phyloP scores from a whole-genome alignment of 2,888 invertebrate genomes.

The Diabrotica balteata region DNA sequence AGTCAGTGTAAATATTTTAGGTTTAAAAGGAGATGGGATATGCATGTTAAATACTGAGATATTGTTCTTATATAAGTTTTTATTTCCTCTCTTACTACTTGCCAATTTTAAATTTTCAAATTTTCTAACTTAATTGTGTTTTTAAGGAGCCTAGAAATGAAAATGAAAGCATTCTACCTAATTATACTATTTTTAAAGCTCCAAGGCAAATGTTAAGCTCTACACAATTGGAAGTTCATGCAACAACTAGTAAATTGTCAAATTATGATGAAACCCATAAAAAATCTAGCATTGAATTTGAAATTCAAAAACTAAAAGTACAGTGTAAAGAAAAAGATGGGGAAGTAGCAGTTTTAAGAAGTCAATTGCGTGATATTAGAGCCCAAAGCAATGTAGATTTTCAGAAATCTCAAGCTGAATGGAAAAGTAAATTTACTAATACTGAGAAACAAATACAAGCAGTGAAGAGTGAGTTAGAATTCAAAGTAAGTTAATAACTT shows the following conservation, averaged over 20 bases:
- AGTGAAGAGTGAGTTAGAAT: conserved; percentile 65
- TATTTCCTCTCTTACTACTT: too few species aligned
- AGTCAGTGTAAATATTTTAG: too few species aligned
- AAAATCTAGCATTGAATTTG: conserved; percentile 22
- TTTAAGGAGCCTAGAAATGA: conserved; percentile 35
- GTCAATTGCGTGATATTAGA: conserved; percentile 63
- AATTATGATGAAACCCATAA: conserved; percentile 28
- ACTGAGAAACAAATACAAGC: conserved; percentile 61
- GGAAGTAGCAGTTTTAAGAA: conserved; percentile 65
- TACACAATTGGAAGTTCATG: conserved; percentile 31
- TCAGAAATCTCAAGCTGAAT: conserved; percentile 61
- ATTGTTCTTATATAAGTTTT: too few species aligned
- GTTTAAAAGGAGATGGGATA: too few species aligned
- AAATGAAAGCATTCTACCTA: conserved; percentile 44
- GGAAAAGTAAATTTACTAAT: conserved; percentile 61
- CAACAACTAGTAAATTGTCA: neutral
- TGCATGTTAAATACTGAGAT: too few species aligned
- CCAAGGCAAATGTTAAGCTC: conserved; percentile 37
- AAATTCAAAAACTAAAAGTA: conserved; percentile 53
- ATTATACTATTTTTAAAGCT: conserved; percentile 47
- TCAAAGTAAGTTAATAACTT: conserved; percentile 60
- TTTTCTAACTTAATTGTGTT: conserved; percentile 8
- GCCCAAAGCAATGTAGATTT: conserved; percentile 60
- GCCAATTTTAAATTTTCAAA: neutral
- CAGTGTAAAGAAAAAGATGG: conserved; percentile 67